Base-by-base conservation (phyloP, 2,113 vertebrate species). In the Tringa solitaria region DNA sequence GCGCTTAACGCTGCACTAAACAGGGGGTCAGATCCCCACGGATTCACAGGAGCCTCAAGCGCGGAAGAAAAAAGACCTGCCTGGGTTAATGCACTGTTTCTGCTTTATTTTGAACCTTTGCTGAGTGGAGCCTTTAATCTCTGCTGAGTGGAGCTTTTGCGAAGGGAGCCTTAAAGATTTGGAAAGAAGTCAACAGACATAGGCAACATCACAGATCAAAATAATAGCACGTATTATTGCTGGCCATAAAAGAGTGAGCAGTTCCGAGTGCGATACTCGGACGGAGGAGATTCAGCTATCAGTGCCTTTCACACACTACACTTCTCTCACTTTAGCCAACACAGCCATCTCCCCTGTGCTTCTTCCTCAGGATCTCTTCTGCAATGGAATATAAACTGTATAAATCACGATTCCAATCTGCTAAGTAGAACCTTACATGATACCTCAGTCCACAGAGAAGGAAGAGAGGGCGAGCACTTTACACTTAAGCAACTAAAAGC, bases 41-140 rank as follows among this genome's bases (percentile, higher is more conserved):
- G 3, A 64, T 60, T 41, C 57, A 45, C 60, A 14, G 45, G 75
- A 90, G 82, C 84, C 59, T 64, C 61, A 13, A 87, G 33, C 61
- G 3, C 32, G 56, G 80, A 87, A 89, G 87, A 24, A 33, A 54
- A 57, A 73, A 88, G 73, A 69, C 69, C 74, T 46, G 48, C 65
- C 56, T 21, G 32, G 28, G 5, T 74, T 76, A 37, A 63, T 19
- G 69, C 48, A 5, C 76, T 9, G 21, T 27, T 93, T 70, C 69
- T 89, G 94, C 61, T 78, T 96, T 85, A 61, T 73, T 89, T 61
- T 61, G 84, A 74, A 89, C 59, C 79, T 91, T 89, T 76, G 68
- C 73, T 69, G 77, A 92, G 77, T 18, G 65, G 56, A 91, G 89
- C 77, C 89, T 87, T 96, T 94, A 95, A 94, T 87, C 89, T 92